These are phyloP conservation scores for Parus major DNA, from an alignment of 2,113 vertebrate genomes.

Conservation along the genomic window DNA sequence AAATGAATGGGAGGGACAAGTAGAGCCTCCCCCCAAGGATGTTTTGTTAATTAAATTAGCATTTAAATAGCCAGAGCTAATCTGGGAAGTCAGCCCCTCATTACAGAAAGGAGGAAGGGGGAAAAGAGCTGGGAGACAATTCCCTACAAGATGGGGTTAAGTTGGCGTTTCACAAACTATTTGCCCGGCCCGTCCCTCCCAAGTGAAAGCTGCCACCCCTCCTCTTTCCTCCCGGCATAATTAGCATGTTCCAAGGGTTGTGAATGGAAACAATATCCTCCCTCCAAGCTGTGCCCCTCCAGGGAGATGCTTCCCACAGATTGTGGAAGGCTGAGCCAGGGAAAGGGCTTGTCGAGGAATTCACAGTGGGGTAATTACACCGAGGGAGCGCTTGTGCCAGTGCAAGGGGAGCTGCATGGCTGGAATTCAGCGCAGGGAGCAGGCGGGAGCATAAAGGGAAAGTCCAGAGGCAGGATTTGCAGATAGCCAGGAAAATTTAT, in stretches of 20 bases:
- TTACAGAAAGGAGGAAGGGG: slow-evolving; percentile 59
- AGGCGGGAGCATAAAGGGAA: neutral
- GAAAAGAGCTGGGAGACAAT: slow-evolving; percentile 40
- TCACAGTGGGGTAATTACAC: slow-evolving; percentile 27
- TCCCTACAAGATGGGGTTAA: slow-evolving; percentile 63
- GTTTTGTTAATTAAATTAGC: slow-evolving; percentile 69
- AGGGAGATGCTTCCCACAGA: slow-evolving; percentile 64
- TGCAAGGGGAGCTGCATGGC: neutral
- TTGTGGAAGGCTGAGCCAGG: neutral
- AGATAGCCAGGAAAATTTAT: neutral
- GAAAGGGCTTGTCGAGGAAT: slow-evolving; percentile 47
- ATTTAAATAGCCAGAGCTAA: slow-evolving; percentile 62
- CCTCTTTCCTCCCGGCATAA: slow-evolving; percentile 7
- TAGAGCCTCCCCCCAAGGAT: neutral
- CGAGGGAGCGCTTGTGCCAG: neutral
- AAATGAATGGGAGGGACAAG: slow-evolving; percentile 58
- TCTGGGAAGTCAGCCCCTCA: slow-evolving; percentile 64
- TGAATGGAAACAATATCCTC: slow-evolving; percentile 68
- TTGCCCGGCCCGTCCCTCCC: slow-evolving; percentile 48
- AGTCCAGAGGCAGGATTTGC: neutral
- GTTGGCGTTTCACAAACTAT: slow-evolving; percentile 40
- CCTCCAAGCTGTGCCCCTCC: slow-evolving; percentile 55
- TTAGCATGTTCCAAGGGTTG: slow-evolving; percentile 33
- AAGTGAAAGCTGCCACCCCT: slow-evolving; percentile 35
- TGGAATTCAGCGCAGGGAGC: neutral